Evolutionary conservation across 30 jellyfish, hydroid and myxozoan genomes (phyloP), one percentile per base, ranked within the genome.

Genomic region (Rhopilema esculentum): DNA sequence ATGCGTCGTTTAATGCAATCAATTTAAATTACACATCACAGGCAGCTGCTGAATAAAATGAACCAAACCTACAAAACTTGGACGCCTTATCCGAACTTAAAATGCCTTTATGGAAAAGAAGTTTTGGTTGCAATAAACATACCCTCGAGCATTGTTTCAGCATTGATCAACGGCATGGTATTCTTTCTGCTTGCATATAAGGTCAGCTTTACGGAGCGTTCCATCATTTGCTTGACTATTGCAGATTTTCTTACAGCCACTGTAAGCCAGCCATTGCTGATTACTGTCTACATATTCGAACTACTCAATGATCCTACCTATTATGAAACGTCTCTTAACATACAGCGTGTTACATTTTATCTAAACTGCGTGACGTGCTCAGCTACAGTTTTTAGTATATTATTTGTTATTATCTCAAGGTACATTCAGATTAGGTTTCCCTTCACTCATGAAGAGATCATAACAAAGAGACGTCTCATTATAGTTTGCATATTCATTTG

Each of bases 61-160:
- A 73, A 73, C 51, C 49, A 73, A 31, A 73, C 30, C 0, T 73
- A 73, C 40, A 21, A 18, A 19, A 76, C 76, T 1, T 79, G 89
- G 89, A 26, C 89, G 48, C 89, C 89, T 8, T 40, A 63, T 24
- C 89, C 89, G 7, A 66, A 63, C 53, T 22, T 79, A 16, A 65
- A 66, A 31, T 79, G 89, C 72, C 0, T 79, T 0, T 8, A 52
- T 27, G 81, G 80, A 30, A 29, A n/a, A 40, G 32, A 62, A 66
- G 66, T 31, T 12, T 19, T 79, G 28, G 23, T 79, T 15, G 15
- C 72, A 52, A 61, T 79, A 9, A 63, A 63, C 50, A 62, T 79
- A 6, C 70, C 75, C 22, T 79, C 50, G 25, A 61, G 81, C 33
- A 16, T 79, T 19, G 27, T 27, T 1, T 79, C 89, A 27, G 48